Conservation (phyloP, 2,888 invertebrate genomes). For the Eurois occulta region DNA sequence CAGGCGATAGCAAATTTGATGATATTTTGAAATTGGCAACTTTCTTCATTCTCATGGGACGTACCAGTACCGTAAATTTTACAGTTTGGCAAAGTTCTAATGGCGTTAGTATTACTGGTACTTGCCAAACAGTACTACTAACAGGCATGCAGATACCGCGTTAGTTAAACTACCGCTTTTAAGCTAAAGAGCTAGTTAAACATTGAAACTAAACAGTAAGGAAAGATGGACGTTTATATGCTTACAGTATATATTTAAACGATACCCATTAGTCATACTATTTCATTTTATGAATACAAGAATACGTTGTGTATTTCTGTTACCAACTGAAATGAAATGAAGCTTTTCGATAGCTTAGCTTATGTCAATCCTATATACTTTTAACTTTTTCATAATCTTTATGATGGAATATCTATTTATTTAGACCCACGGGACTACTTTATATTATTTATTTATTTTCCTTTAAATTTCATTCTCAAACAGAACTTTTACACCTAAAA, state of each 20-base stretch:
- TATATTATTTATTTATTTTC: background rate
- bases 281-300: background rate
- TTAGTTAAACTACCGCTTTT: background rate
- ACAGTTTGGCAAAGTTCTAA: background rate
- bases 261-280: background rate
- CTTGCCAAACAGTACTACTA: background rate
- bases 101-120: background rate
- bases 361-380: background rate
- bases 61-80: no score
- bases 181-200: background rate
- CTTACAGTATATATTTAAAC: background rate
- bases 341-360: background rate
- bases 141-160: background rate
- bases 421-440: background rate
- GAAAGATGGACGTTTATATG: background rate
- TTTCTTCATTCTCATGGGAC: background rate
- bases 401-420: background rate
- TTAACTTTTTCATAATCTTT: background rate
- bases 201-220: background rate
- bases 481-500: background rate
- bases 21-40: background rate
- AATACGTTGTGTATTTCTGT: background rate
- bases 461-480: background rate
- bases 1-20: background rate
- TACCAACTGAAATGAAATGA: background rate